phyloP scores from a whole-genome alignment of 2,888 invertebrate genomes.

The Eilema griseolum region DNA sequence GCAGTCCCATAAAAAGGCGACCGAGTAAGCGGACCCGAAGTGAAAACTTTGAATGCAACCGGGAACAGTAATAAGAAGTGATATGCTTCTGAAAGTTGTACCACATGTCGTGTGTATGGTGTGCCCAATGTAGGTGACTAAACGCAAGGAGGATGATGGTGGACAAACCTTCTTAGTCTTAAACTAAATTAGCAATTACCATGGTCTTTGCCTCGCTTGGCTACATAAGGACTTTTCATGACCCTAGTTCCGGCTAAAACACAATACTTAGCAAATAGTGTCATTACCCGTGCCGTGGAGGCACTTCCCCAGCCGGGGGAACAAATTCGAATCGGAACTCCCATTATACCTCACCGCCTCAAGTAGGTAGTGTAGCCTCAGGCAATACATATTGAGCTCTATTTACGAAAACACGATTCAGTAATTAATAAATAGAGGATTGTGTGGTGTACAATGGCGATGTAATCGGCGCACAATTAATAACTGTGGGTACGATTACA shows the following conservation, averaged over 20 bases:
- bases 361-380: constrained; percentile 6
- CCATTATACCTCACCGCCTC: neutral
- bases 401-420: constrained; percentile 24
- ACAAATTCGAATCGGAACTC: constrained; percentile 14
- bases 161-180: neutral
- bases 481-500: constrained; percentile 54
- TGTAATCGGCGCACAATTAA: constrained; percentile 54
- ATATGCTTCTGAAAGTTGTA: too few relatives aligned
- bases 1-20: neutral
- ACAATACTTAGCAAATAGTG: neutral
- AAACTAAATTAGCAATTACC: neutral
- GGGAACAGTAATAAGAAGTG: neutral
- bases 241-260: neutral
- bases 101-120: too few relatives aligned
- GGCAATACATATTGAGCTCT: constrained; percentile 8
- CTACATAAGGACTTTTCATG: neutral
- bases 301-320: constrained; percentile 2
- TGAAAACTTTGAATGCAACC: neutral
- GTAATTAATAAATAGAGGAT: constrained; percentile 47
- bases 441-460: constrained; percentile 43
- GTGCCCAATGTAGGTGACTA: too few relatives aligned
- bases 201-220: too few relatives aligned
- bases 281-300: neutral
- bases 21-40: too few relatives aligned
- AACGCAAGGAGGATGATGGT: too few relatives aligned